Base-by-base conservation (phyloP, 2,888 invertebrate species). In the Cryptocephalus primarius region DNA sequence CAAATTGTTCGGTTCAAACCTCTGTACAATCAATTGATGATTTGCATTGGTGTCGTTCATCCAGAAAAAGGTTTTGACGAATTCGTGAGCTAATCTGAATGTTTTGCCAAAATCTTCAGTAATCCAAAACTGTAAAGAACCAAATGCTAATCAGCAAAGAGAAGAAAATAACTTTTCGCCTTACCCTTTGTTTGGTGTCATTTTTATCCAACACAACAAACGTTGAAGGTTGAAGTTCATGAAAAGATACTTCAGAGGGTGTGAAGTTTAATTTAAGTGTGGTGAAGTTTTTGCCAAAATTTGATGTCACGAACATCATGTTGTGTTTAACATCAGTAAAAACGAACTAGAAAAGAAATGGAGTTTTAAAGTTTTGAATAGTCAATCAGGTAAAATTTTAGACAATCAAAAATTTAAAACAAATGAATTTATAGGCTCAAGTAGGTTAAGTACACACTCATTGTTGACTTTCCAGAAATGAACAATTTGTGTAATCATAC, bases 31-130 rank as follows among this genome's bases (percentile, higher is more conserved):
- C 58, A 88, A 73, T 10, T 75, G 72, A 52, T 60, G 57, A 40
- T 59, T 54, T 62, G 66, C 54, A 50, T 59, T 49, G 52, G 50
- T 55, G 53, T 78, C 65, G 46, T 76, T 74, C 4, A 75, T 71
- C 88, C 89, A 90, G 62, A 78, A 82, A 68, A 85, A 87, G 0
- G 85, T 77, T 64, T 88, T 87, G 1, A 92, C 89, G 63, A 75
- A 82, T 52, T 78, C 76, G 59, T 87, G 83, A 42, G 87, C 73
- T 50, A 76, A 60, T 44, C 72, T 72, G 79, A 89, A 92, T 0
- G 78, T 78, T 52, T 73, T 71, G 1, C 91, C 91, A 59, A 84
- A 85, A 65, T 90, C 82, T 48, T 74, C 70, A 0, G 88, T 88
- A 44, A 86, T 65, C 75, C 84, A 90, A 6, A 92, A 70, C 87